phyloP scores from a whole-genome alignment of 2,113 vertebrate species.

The Neolamprologus caudopunctatus region DNA sequence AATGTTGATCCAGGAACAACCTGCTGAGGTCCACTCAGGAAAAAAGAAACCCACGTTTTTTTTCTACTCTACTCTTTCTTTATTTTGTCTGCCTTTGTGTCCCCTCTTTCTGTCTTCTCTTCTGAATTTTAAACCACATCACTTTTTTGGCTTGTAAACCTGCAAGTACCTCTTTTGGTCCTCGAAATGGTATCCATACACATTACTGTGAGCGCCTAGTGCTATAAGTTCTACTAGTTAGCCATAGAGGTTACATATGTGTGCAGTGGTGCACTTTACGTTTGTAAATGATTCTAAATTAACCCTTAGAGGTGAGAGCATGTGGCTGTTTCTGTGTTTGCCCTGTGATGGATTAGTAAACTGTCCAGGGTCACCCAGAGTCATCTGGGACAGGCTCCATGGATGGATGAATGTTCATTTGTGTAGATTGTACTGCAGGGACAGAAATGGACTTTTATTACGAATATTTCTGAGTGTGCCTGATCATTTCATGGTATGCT shows the following conservation, averaged over 20 bases:
- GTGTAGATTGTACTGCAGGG: not conserved
- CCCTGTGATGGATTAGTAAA: not conserved
- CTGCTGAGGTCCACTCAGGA: not conserved
- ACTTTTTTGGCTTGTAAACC: not conserved
- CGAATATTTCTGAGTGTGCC: not conserved
- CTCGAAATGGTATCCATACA: not conserved
- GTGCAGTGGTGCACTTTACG: not conserved
- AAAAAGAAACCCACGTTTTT: not conserved
- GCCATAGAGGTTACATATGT: not conserved
- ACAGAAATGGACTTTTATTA: not conserved
- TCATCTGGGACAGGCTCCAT: not conserved
- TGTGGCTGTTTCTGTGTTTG: not conserved
- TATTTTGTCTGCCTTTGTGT: not conserved
- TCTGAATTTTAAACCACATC: not conserved
- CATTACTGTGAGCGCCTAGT: not conserved
- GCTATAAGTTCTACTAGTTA: fast-evolving
- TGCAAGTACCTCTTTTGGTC: not conserved
- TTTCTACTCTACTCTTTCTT: not conserved
- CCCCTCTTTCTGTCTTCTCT: not conserved
- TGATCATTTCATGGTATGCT: not conserved
- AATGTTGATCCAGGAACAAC: not conserved
- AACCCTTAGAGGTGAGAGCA: not conserved
- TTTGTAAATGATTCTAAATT: not conserved
- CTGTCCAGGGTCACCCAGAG: not conserved
- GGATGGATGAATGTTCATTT: not conserved